Conservation (phyloP, 1,140 invertebrate genomes). For the Bombus impatiens region DNA sequence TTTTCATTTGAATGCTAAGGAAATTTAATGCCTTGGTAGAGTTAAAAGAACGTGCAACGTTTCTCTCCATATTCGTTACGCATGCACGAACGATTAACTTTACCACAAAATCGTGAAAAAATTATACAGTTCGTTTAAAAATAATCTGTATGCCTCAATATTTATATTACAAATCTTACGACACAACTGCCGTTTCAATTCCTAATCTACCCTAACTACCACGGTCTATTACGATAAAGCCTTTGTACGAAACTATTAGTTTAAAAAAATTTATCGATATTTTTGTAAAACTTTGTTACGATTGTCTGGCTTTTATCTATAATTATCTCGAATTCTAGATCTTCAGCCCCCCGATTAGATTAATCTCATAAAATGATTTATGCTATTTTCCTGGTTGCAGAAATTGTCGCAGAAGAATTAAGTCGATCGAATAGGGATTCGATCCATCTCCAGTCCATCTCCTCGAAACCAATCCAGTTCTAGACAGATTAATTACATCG, state of each 20-base stretch:
- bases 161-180: background rate
- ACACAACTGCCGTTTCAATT: background rate
- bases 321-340: background rate
- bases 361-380: background rate
- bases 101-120: background rate
- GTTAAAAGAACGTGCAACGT: background rate
- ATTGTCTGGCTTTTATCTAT: background rate
- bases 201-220: background rate
- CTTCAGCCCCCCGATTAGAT: background rate
- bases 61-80: background rate
- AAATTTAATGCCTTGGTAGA: slow-evolving; percentile 3
- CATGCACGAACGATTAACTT: background rate
- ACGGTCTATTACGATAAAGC: background rate
- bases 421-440: background rate
- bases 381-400: background rate
- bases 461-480: background rate
- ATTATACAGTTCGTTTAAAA: background rate
- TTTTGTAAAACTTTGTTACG: background rate
- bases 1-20: slow-evolving; percentile 1
- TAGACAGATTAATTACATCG: background rate
- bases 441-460: too few species aligned
- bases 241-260: background rate
- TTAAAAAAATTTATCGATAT: background rate
- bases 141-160: background rate
- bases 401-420: background rate